phyloP scores from a whole-genome alignment of 2,888 invertebrate genomes.

The Ferdinandea cuprea region DNA sequence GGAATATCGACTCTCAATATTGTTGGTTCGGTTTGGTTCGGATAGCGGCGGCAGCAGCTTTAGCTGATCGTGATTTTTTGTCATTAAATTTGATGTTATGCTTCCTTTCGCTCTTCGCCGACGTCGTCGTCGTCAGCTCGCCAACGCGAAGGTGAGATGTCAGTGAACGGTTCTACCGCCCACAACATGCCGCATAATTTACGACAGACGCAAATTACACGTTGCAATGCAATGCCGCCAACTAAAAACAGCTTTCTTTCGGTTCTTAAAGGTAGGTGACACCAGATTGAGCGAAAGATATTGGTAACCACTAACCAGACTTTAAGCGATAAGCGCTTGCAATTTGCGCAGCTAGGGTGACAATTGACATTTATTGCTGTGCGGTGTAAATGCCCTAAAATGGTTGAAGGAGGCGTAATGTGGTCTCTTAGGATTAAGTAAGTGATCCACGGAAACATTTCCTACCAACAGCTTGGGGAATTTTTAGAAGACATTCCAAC shows the following conservation, averaged over 20 bases:
- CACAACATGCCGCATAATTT: conserved; percentile 71
- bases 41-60: conserved; percentile 23
- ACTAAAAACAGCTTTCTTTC: conserved; percentile 60
- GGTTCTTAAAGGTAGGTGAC: conserved; percentile 46
- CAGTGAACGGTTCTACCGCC: conserved; percentile 74
- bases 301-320: conserved; percentile 22
- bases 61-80: conserved; percentile 69
- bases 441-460: too few relatives aligned
- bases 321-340: conserved; percentile 43
- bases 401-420: background rate
- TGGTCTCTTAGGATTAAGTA: too few relatives aligned
- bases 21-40: too few relatives aligned
- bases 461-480: too few relatives aligned
- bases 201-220: conserved; percentile 73
- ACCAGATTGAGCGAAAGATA: conserved; percentile 59
- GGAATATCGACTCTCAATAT: conserved; percentile 62
- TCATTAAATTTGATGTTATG: conserved; percentile 74
- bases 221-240: conserved; percentile 43
- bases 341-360: conserved; percentile 39
- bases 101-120: conserved; percentile 49
- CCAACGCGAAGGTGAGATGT: conserved; percentile 73
- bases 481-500: too few relatives aligned
- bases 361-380: conserved; percentile 52
- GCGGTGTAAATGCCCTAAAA: background rate
- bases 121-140: conserved; percentile 10